phyloP scores from a whole-genome alignment of 2,113 vertebrate species.

The Sebastes schlegelii region DNA sequence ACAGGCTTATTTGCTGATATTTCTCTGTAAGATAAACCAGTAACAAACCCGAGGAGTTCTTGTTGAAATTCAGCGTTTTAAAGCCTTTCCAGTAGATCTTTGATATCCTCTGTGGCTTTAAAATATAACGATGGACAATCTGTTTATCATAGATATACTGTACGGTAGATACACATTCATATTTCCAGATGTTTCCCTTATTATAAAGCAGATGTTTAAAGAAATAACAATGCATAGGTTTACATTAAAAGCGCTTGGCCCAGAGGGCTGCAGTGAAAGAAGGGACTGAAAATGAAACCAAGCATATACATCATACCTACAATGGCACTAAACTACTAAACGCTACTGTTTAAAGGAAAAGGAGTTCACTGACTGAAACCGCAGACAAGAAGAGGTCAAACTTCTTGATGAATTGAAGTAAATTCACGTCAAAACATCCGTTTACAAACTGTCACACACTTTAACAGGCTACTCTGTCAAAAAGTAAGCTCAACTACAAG shows the following conservation, averaged over 20 bases:
- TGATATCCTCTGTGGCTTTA: conserved; percentile 1
- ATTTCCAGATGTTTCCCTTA: not conserved
- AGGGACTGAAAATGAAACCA: not conserved
- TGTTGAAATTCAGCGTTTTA: conserved; percentile 26
- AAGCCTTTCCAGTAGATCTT: conserved; percentile 16
- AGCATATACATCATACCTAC: not conserved
- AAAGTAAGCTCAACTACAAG: no score
- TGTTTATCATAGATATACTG: not conserved
- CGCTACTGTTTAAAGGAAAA: not conserved
- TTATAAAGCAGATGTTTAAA: not conserved
- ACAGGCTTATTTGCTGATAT: conserved; percentile 14
- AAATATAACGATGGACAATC: conserved; percentile 11
- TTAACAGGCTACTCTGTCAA: no score
- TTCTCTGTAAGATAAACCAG: conserved; percentile 30
- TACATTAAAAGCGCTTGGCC: not conserved
- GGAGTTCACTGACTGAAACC: conserved; percentile 2
- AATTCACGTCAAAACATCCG: no score
- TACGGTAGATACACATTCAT: not conserved
- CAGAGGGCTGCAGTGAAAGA: not conserved
- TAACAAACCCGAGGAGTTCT: not conserved
- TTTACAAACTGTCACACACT: no score
- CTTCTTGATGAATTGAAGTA: no score
- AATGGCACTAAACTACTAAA: not conserved
- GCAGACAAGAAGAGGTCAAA: not conserved
- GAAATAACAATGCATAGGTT: not conserved